Evolutionary conservation across 2,797 vertebrate species (phyloP), one percentile per base, ranked within the genome.

Genomic region (Nothura maculosa): DNA sequence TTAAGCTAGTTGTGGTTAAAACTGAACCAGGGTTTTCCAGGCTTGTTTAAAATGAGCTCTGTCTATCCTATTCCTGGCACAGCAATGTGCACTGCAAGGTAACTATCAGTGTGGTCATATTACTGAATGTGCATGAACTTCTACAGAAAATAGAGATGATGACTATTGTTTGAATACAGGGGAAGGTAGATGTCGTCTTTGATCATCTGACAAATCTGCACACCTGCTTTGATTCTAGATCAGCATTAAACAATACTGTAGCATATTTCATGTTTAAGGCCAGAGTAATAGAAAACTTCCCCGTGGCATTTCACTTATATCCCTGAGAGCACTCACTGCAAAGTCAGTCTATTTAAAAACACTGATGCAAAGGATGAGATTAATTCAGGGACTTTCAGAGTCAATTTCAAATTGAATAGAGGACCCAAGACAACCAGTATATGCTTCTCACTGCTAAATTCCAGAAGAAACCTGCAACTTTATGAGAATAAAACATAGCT

Each of bases 121-220:
- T 73, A 19, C 47, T 66, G 55, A 5, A 0, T 34, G 13, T 27
- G 32, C 45, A 8, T 1, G 1, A 10, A 7, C 36, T 15, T 34
- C 5, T n/a, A 48, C 27, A 38, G 34, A 62, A 34, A 14, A 27
- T 32, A 15, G 2, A 2, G n/a, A 63, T 19, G 3, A 18, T 42
- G 9, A 6, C 30, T 63, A 19, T n/a, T 61, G 19, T 4, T 58
- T 60, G 57, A 57, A 45, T 64, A 20, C 8, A 27, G 15, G 13
- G 34, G 22, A 74, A 64, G 61, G 15, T 4, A 36, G 3, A 1
- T n/a, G 28, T 27, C 13, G 27, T 32, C 75, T 58, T 19, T 2
- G 1, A 10, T 62, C 5, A 6, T 52, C 20, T 82, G 40, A 13
- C 55, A 77, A 79, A 27, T 43, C 27, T 5, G 1, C 7, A 1